These are phyloP conservation scores for Pandemis corylana DNA, from an alignment of 2,888 invertebrate genomes.

Conservation along the genomic window DNA sequence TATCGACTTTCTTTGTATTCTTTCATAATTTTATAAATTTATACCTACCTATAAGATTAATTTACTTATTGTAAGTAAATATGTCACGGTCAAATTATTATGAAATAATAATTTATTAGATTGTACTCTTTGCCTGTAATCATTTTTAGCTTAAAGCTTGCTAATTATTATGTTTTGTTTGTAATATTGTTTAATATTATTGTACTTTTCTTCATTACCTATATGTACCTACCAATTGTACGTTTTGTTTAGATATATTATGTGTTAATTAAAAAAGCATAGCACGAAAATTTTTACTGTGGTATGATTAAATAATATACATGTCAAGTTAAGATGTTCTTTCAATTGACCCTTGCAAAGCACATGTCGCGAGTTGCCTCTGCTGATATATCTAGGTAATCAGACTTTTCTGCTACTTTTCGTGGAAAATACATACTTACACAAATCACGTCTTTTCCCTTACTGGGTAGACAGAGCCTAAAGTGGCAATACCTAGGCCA, in stretches of 20 bases:
- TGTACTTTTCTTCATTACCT: constrained; percentile 42
- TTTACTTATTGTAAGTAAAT: constrained; percentile 9
- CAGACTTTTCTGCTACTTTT: no score
- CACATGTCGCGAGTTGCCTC: no score
- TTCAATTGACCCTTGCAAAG: background rate
- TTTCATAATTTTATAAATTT: constrained; percentile 29
- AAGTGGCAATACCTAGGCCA: no score
- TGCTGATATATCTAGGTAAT: no score
- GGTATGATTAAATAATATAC: constrained; percentile 66
- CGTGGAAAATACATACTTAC: no score
- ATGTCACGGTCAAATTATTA: constrained; percentile 38
- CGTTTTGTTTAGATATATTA: constrained; percentile 59
- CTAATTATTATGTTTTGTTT: constrained; percentile 30
- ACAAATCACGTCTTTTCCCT: no score
- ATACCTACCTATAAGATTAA: constrained; percentile 17
- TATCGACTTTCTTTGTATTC: constrained; percentile 11
- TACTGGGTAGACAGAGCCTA: no score
- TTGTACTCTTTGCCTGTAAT: constrained; percentile 26
- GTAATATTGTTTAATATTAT: constrained; percentile 45
- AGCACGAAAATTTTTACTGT: constrained; percentile 64
- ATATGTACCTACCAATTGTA: constrained; percentile 41
- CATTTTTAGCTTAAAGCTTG: constrained; percentile 58
- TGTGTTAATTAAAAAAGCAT: constrained; percentile 27
- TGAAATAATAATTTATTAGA: constrained; percentile 37
- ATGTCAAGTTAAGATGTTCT: constrained; percentile 54